Evolutionary conservation across 2,888 invertebrate genomes (phyloP).

Genomic region (Endotricha flammealis): DNA sequence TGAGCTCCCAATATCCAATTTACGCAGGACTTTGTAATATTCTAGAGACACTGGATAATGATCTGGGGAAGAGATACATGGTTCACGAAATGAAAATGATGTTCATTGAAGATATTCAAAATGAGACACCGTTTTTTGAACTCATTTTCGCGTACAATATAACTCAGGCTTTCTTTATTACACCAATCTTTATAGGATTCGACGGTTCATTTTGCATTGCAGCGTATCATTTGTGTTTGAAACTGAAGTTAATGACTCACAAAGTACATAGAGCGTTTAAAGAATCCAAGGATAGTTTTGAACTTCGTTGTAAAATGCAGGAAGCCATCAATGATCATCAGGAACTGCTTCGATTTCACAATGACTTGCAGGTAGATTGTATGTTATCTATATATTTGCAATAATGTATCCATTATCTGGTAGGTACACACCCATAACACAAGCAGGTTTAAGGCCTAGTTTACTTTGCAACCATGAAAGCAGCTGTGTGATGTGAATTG

Average conservation of each 20-base stretch:
- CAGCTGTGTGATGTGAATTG: no score
- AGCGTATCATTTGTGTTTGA: constrained; percentile 47
- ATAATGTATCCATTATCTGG: no score
- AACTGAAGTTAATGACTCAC: constrained; percentile 45
- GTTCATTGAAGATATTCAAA: constrained; percentile 47
- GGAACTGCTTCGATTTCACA: constrained; percentile 40
- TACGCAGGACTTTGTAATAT: constrained; percentile 41
- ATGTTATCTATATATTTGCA: no score
- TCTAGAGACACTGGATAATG: constrained; percentile 39
- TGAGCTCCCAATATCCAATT: constrained; percentile 45
- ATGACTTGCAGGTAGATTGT: constrained; percentile 41
- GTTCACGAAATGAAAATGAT: constrained; percentile 53
- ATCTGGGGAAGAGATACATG: constrained; percentile 40
- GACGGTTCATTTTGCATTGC: constrained; percentile 59
- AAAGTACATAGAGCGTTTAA: constrained; percentile 41
- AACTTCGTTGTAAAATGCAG: constrained; percentile 34
- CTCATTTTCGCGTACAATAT: constrained; percentile 47
- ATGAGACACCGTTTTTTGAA: constrained; percentile 51
- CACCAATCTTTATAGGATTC: constrained; percentile 47
- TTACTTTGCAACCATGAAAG: no score
- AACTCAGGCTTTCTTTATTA: constrained; percentile 36
- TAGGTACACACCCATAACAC: no score
- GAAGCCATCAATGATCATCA: constrained; percentile 50
- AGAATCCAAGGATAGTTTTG: constrained; percentile 26
- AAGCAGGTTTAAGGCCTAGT: no score